Evolutionary conservation across 2,797 vertebrate species (phyloP), one percentile per base, ranked within the genome.

Genomic region (Aulostomus chinensis): DNA sequence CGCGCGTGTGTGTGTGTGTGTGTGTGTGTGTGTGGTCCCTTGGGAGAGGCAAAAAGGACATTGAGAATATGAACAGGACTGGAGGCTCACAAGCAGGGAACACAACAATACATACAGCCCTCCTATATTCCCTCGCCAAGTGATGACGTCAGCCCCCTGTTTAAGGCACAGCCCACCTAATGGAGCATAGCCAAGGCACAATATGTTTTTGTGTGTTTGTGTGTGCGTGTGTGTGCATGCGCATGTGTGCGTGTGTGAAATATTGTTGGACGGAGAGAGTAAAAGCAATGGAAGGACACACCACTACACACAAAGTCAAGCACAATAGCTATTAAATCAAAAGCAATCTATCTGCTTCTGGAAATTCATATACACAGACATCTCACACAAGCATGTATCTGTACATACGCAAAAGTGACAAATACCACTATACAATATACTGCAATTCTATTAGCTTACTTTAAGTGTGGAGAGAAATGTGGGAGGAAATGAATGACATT

Each of bases 41-140:
- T 45, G 80, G 62, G 79, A 78, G 39, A 67, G 42, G 87, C 78
- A 85, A 81, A 81, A 85, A 88, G 86, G 83, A 87, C 84, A 85
- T 62, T 70, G 73, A 85, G 68, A 85, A 77, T 77, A 79, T 80
- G 86, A 80, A 73, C 73, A 73, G 72, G 53, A 68, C 67, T 41
- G 12, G 43, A 50, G 56, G 49, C 59, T 51, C 76, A 59, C 71
- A 76, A 50, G 58, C 52, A 42, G 14, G 51, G 13, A 43, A 32
- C 16, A 47, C 52, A 58, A 34, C 60, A 41, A 46, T 46, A 46
- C 49, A 32, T 25, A 51, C 53, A 58, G 22, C 48, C 53, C 33
- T 76, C 51, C 76, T 75, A 67, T 70, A 73, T 83, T 73, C 59
- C 41, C 55, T 1, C 36, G 80, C 67, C 76, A 81, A 57, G 62